These are phyloP conservation scores for Rhyacichthys aspro DNA, from an alignment of 2,797 vertebrate genomes.

Conservation along the genomic window DNA sequence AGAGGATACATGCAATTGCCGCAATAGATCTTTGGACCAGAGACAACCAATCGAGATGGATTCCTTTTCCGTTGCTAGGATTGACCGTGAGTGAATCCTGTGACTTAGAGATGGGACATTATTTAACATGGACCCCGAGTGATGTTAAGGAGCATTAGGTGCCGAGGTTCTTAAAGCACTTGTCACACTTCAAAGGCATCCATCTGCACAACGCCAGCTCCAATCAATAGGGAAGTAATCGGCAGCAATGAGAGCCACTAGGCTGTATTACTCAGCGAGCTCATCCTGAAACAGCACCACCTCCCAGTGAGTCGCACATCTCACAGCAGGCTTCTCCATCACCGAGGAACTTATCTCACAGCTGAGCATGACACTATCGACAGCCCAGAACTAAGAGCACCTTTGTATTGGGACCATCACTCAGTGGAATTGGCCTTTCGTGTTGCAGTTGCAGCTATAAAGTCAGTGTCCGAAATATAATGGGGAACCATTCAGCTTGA, in stretches of 20 bases:
- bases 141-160: constrained; percentile 80
- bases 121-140: constrained; percentile 79
- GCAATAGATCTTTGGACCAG: constrained; percentile 75
- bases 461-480: constrained; percentile 38
- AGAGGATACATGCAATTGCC: constrained; percentile 78
- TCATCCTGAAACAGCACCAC: constrained; percentile 60
- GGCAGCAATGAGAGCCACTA: constrained; percentile 75
- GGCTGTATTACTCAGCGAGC: constrained; percentile 74
- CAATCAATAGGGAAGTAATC: constrained; percentile 87
- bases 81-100: constrained; percentile 69
- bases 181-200: constrained; percentile 79
- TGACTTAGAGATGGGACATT: constrained; percentile 76
- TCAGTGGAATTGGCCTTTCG: constrained; percentile 48
- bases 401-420: constrained; percentile 59
- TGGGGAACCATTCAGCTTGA: constrained; percentile 5
- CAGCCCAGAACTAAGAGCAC: constrained; percentile 53
- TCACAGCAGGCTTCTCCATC: constrained; percentile 56
- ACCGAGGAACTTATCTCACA: constrained; percentile 68
- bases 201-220: constrained; percentile 77
- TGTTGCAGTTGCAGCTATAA: constrained; percentile 45
- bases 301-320: constrained; percentile 49
- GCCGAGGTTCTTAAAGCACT: constrained; percentile 77
- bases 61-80: constrained; percentile 58
- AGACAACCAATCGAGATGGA: constrained; percentile 82
- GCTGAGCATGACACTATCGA: constrained; percentile 59